A percentile compares a stretch with the other conserved stretches of the same genome.
Conservation (phyloP, 1,140 invertebrate genomes). For the Drosophila sproati region DNA sequence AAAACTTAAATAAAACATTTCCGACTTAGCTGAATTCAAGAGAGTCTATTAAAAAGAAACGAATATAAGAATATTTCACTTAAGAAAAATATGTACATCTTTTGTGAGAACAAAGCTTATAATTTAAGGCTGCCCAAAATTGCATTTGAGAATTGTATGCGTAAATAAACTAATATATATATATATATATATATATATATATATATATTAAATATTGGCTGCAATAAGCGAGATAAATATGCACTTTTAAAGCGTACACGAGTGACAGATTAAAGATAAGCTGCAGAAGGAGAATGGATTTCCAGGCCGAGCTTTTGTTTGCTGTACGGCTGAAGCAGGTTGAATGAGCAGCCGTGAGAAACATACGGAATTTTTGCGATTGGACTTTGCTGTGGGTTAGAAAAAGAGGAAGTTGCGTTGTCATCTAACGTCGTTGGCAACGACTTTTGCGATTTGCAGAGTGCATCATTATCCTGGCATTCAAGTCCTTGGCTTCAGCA, state of each 20-base stretch:
- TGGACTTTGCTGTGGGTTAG: constrained; percentile 5
- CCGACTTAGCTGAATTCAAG: too few relatives aligned
- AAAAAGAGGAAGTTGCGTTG: constrained; percentile 2
- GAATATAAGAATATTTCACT: too few relatives aligned
- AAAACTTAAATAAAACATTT: too few relatives aligned
- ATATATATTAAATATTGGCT: too few relatives aligned
- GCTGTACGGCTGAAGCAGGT: constrained; percentile 5
- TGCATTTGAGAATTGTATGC: too few relatives aligned
- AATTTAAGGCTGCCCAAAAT: not conserved
- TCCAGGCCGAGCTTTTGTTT: constrained; percentile 11
- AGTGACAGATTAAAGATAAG: not conserved
- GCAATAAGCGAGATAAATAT: not conserved
- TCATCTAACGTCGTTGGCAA: constrained; percentile 12
- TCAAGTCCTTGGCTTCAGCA: constrained; percentile 30
- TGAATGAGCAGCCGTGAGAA: constrained; percentile 22
- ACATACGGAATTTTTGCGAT: constrained; percentile 18
- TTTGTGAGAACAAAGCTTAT: not conserved
- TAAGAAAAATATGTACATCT: too few relatives aligned
- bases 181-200: too few relatives aligned
- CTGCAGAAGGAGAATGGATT: not conserved
- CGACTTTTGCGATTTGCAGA: constrained; percentile 28
- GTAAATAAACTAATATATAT: too few relatives aligned
- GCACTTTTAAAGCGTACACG: not conserved
- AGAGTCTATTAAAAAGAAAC: too few relatives aligned
- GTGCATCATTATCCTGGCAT: constrained; percentile 61